phyloP scores from a whole-genome alignment of 35 echinoderm and acorn worm species.

The Apostichopus japonicus region DNA sequence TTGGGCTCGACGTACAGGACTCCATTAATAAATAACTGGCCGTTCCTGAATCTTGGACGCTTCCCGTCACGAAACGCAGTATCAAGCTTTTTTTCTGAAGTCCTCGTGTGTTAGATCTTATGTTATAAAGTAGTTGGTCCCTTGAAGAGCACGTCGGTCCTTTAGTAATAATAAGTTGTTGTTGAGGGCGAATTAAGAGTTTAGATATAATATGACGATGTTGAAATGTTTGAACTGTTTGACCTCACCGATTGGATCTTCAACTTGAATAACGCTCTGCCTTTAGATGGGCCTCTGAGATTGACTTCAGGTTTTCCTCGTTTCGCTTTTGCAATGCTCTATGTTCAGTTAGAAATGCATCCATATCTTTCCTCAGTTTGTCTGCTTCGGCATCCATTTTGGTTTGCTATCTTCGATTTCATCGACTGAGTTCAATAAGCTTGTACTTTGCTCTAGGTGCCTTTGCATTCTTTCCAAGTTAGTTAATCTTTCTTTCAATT shows the following conservation, averaged over 20 bases:
- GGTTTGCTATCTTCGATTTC: background rate
- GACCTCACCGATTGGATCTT: background rate
- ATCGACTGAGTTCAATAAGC: background rate
- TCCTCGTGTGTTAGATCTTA: constrained; percentile 1
- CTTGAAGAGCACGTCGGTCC: background rate
- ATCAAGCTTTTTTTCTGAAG: background rate
- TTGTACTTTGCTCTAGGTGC: background rate
- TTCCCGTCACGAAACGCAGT: background rate
- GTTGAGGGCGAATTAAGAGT: background rate
- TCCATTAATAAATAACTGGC: background rate
- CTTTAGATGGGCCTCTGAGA: background rate
- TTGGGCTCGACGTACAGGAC: background rate
- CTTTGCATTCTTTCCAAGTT: background rate
- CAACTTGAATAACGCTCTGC: background rate
- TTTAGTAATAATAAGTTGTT: background rate
- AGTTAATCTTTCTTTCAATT: background rate
- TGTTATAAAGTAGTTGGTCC: background rate
- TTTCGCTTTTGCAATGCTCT: background rate
- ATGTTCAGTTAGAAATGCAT: background rate
- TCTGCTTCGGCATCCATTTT: background rate
- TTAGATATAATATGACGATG: background rate
- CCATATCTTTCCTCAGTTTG: background rate
- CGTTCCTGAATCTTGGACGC: constrained; percentile 5
- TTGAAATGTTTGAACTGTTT: background rate
- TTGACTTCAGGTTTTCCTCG: background rate